phyloP scores from a whole-genome alignment of 2,888 invertebrate species.

The Philopedon plagiatum region DNA sequence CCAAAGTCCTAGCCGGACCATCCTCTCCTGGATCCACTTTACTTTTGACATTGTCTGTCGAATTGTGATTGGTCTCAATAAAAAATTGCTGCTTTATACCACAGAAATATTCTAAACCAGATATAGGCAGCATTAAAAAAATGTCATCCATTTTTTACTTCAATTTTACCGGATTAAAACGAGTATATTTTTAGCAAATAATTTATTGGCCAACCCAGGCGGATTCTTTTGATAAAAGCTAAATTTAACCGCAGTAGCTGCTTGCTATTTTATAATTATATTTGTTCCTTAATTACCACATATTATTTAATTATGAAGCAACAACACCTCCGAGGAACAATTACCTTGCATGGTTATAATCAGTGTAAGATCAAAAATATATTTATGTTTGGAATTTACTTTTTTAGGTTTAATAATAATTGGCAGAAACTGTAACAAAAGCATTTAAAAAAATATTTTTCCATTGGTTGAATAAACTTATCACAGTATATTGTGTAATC shows the following conservation, averaged over 20 bases:
- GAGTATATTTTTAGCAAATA: background rate
- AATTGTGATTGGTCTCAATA: too few relatives aligned
- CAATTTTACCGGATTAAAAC: background rate
- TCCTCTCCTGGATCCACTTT: too few relatives aligned
- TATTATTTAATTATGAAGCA: conserved; percentile 7
- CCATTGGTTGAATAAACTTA: too few relatives aligned
- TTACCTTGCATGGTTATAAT: background rate
- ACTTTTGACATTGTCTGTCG: too few relatives aligned
- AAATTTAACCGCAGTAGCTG: conserved; percentile 10
- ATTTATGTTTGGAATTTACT: background rate
- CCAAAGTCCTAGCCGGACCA: too few relatives aligned
- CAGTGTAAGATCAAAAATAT: background rate
- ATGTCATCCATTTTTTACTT: background rate
- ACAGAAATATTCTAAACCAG: too few relatives aligned
- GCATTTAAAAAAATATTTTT: too few relatives aligned
- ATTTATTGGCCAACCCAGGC: background rate
- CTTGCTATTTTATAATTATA: conserved; percentile 9
- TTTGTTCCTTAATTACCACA: background rate
- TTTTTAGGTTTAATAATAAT: background rate
- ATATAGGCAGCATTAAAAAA: too few relatives aligned
- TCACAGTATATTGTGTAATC: too few relatives aligned
- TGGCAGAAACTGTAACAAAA: background rate
- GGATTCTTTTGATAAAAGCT: conserved; percentile 1
- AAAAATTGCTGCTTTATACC: too few relatives aligned
- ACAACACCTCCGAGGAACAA: background rate